phyloP scores from a whole-genome alignment of 2,888 invertebrate species.

The Ormyrus nitidulus region DNA sequence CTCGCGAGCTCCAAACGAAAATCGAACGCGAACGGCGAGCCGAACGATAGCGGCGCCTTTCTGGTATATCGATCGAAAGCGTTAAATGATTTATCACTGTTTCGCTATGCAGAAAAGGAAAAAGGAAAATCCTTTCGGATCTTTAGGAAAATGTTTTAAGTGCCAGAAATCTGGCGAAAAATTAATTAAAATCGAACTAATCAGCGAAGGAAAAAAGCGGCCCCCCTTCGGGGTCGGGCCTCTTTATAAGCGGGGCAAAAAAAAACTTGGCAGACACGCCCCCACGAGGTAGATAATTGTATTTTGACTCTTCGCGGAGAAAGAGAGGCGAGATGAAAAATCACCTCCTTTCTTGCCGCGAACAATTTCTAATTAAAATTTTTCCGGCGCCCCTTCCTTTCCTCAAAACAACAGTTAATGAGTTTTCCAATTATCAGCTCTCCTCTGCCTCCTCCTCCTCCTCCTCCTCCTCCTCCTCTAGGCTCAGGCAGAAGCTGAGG shows the following conservation, averaged over 20 bases:
- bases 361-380: slow-evolving; percentile 57
- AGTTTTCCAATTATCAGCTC: slow-evolving; percentile 55
- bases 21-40: not conserved
- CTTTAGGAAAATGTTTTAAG: no score
- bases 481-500: no score
- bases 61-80: not conserved
- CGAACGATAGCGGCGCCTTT: not conserved
- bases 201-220: not conserved
- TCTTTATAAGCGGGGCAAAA: slow-evolving; percentile 27
- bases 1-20: not conserved
- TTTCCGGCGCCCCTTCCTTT: slow-evolving; percentile 30
- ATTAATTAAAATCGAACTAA: slow-evolving; percentile 34
- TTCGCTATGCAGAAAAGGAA: no score
- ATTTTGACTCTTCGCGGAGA: slow-evolving; percentile 29
- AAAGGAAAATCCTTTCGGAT: no score
- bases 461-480: no score
- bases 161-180: slow-evolving; percentile 3
- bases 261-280: not conserved
- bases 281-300: slow-evolving; percentile 45
- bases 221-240: slow-evolving; percentile 1
- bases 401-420: slow-evolving; percentile 51
- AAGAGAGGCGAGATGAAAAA: slow-evolving; percentile 39
- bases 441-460: not conserved
- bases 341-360: slow-evolving; percentile 51
- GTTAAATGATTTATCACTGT: not conserved